Conservation (phyloP, 2,113 vertebrate genomes). For the Tretioscincus oriximinensis region DNA sequence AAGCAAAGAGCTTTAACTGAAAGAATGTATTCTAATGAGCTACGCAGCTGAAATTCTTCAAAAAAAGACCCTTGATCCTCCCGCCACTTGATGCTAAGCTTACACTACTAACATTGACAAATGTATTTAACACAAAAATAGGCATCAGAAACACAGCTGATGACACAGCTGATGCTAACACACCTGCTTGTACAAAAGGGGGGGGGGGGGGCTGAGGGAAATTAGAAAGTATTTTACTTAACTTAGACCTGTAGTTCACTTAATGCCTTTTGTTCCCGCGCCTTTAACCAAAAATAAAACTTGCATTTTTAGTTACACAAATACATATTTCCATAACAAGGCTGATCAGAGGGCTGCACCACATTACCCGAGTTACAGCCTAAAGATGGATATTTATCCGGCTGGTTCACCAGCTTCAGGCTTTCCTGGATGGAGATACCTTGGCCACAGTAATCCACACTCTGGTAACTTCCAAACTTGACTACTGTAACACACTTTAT, state of each 20-base stretch:
- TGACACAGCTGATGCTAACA: neutral
- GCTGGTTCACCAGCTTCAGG: too few species aligned
- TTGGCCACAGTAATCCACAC: too few species aligned
- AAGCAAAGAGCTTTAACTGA: neutral
- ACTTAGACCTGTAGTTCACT: neutral
- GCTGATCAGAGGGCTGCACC: too few species aligned
- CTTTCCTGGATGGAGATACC: too few species aligned
- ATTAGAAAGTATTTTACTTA: neutral
- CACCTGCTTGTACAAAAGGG: neutral
- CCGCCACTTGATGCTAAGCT: neutral
- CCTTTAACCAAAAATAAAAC: too few species aligned
- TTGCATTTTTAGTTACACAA: too few species aligned
- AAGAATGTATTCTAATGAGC: slow-evolving; percentile 9
- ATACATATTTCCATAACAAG: too few species aligned
- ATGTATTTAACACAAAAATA: neutral
- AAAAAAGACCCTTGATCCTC: slow-evolving; percentile 3
- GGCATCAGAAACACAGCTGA: neutral
- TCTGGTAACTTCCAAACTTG: too few species aligned
- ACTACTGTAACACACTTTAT: too few species aligned
- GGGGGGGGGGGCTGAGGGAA: neutral
- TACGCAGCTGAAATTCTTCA: slow-evolving; percentile 20
- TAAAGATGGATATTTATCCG: too few species aligned
- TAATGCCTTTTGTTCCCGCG: too few species aligned
- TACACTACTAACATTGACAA: neutral
- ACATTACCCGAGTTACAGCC: too few species aligned